Evolutionary conservation across 2,888 invertebrate genomes (phyloP).

Genomic region (Nymphalis polychloros): DNA sequence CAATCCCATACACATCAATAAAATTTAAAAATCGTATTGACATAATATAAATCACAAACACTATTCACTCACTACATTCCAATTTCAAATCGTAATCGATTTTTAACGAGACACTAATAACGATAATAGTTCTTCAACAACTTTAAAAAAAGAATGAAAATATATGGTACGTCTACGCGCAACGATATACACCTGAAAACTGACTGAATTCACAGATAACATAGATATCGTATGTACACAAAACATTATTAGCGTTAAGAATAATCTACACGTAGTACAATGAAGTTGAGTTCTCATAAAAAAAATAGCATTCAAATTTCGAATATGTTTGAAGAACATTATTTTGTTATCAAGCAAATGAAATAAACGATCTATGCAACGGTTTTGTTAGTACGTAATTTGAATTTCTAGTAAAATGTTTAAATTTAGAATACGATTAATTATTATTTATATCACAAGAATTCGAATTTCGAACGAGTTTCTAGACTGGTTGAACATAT

Average conservation of each 20-base stretch:
- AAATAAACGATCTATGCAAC: too few relatives aligned
- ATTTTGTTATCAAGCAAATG: too few relatives aligned
- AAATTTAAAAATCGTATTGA: not conserved
- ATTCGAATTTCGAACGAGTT: too few relatives aligned
- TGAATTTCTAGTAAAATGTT: too few relatives aligned
- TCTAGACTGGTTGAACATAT: too few relatives aligned
- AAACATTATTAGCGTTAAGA: not conserved
- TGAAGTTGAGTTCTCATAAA: not conserved
- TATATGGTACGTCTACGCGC: not conserved
- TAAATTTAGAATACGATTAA: too few relatives aligned
- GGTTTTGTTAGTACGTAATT: too few relatives aligned
- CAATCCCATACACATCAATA: not conserved
- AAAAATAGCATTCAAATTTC: not conserved
- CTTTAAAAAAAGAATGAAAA: not conserved
- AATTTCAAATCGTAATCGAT: conserved; percentile 10
- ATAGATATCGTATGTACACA: conserved; percentile 15
- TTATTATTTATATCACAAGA: too few relatives aligned
- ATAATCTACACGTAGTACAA: not conserved
- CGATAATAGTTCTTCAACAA: not conserved
- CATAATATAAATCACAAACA: not conserved
- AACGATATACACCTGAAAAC: conserved; percentile 16
- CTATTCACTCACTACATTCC: not conserved
- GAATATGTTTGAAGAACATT: too few relatives aligned
- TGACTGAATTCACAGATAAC: conserved; percentile 19
- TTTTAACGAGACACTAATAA: conserved; percentile 9